phyloP scores from a whole-genome alignment of 2,888 invertebrate species.

The Tridacna gigas region DNA sequence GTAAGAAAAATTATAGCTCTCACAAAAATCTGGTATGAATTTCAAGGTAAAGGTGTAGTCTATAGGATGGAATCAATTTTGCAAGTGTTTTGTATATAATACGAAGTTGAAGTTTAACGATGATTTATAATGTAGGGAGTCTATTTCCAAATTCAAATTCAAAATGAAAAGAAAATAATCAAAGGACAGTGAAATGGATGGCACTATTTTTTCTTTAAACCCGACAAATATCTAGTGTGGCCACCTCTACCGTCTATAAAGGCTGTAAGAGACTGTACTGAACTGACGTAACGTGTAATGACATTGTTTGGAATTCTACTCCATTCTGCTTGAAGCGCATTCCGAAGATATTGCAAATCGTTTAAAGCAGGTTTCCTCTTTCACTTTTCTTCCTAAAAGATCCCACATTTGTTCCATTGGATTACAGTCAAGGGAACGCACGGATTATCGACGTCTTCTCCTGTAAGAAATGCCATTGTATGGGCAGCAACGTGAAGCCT shows the following conservation, averaged over 20 bases:
- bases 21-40: neutral
- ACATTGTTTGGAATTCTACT: conserved; percentile 5
- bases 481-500: neutral
- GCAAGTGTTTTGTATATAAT: neutral
- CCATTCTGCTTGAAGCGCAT: neutral
- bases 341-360: neutral
- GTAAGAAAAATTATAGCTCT: neutral
- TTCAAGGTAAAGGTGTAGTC: neutral
- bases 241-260: neutral
- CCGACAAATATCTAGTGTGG: neutral
- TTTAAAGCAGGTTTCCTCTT: neutral
- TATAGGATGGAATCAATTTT: neutral
- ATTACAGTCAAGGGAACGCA: neutral
- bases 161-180: neutral
- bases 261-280: neutral
- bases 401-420: conserved; percentile 1
- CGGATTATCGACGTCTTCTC: neutral
- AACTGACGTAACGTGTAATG: conserved; percentile 1
- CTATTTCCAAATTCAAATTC: neutral
- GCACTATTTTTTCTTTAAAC: neutral
- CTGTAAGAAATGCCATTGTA: neutral
- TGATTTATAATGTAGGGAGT: neutral
- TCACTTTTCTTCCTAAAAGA: neutral
- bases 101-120: no score
- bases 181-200: neutral